Base-by-base conservation (phyloP, 1,140 invertebrate species). In the Melipona quadrifasciata region DNA sequence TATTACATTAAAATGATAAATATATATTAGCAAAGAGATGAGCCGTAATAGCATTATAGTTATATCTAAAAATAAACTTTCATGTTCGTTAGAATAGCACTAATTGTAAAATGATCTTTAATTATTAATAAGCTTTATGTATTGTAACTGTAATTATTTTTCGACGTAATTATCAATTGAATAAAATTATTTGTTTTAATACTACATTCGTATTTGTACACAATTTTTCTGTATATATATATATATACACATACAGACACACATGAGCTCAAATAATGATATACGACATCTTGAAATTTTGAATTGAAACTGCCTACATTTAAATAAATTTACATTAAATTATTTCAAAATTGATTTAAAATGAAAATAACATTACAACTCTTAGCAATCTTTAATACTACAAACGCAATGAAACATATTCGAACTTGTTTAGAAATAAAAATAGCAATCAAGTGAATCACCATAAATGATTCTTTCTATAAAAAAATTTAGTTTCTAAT, bases 111-210 rank as follows among this genome's bases (percentile, higher is more conserved):
- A 61, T 34, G 39, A 73, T 34, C 6, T 73, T 81, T 67, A 47
- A 34, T 82, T 76, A 55, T 47, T 34, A n/a, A 47, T 57, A 76
- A 31, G 19, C n/a, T 77, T 31, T 55, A 47, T 76, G 31, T 74
- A 77, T 39, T 55, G 64, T 57, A 82, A 76, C 19, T 51, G 51
- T 82, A 75, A 77, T 57, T 82, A 82, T 68, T 77, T 82, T 76
- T 64, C 65, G 34, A 82, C 53, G 31, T 75, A 58, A 80, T 71
- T 61, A 82, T 76, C 24, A 17, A 57, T 76, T 11, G 16, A 82
- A 82, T 82, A 68, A n/a, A 82, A 77, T 76, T 10, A 71, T 57
- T 80, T 71, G 31, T 71, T 82, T 82, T 67, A 67, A 81, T 64
- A 74, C 17, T 34, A 47, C 51, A 51, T 47, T 53, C 21, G 19